Percentiles rank a stretch among this genome's conserved stretches.
phyloP scores from a whole-genome alignment of 2,113 vertebrate genomes.

The Microtus ochrogaster region DNA sequence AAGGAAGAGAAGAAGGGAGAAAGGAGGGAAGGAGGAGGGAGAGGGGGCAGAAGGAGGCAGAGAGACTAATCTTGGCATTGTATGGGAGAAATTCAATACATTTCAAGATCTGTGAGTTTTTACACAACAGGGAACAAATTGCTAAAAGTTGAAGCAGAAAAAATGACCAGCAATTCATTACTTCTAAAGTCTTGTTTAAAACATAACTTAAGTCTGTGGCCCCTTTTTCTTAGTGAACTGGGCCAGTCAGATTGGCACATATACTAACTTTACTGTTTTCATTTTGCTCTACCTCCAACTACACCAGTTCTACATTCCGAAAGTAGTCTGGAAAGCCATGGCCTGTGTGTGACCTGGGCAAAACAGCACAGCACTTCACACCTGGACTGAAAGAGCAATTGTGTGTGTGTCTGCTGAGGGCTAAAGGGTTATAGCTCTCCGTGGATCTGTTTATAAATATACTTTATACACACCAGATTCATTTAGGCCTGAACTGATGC shows the following conservation, averaged over 20 bases:
- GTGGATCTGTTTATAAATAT: conserved; percentile 55
- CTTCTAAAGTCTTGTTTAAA: conserved; percentile 28
- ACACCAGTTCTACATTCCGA: conserved; percentile 62
- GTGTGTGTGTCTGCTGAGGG: conserved; percentile 22
- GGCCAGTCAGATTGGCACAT: conserved; percentile 1
- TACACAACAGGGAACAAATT: conserved; percentile 12
- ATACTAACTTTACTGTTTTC: conserved; percentile 67
- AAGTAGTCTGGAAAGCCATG: conserved; percentile 63
- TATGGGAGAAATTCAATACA: background rate
- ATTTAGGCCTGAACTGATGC: conserved; percentile 45
- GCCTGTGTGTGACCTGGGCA: conserved; percentile 61
- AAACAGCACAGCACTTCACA: conserved; percentile 50
- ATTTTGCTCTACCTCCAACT: conserved; percentile 35
- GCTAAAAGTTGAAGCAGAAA: background rate
- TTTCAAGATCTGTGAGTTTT: conserved; percentile 42
- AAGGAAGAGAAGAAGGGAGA: too few relatives aligned
- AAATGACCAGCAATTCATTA: conserved; percentile 43
- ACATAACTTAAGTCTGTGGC: conserved; percentile 14
- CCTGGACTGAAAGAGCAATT: conserved; percentile 76
- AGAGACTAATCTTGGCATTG: background rate
- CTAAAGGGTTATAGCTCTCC: conserved; percentile 15
- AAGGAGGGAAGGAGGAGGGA: rapidly evolving
- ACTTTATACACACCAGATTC: conserved; percentile 54
- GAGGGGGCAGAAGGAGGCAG: background rate
- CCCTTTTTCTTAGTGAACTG: conserved; percentile 28